Conservation (phyloP, 2,113 vertebrate species). For the Microcebus jonahi region DNA sequence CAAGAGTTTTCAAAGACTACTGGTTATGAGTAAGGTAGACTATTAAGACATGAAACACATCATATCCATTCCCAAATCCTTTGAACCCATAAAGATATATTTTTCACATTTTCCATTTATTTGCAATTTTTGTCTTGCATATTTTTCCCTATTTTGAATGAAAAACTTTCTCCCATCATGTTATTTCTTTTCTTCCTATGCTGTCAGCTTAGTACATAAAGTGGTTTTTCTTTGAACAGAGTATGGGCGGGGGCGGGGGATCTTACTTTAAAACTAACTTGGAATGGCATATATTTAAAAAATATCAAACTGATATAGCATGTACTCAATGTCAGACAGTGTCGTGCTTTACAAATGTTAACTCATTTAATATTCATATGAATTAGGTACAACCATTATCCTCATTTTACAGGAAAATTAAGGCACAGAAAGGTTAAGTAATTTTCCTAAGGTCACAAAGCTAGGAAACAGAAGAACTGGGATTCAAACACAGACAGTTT, state of each 20-base stretch:
- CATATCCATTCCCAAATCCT: conserved; percentile 16
- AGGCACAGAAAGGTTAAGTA: not conserved
- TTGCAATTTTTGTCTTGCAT: not conserved
- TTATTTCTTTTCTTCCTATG: not conserved
- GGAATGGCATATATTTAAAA: not conserved
- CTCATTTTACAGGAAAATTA: not conserved
- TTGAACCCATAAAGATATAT: not conserved
- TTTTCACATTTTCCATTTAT: conserved; percentile 12
- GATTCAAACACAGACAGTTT: not conserved
- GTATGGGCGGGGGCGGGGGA: not conserved
- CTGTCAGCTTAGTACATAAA: not conserved
- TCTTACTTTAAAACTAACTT: conserved; percentile 2
- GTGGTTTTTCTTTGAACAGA: not conserved
- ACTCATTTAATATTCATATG: not conserved
- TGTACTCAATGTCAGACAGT: not conserved
- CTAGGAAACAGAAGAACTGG: not conserved
- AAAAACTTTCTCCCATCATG: not conserved
- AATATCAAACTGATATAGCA: not conserved
- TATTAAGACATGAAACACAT: conserved; percentile 14
- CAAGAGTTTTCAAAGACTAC: conserved; percentile 38
- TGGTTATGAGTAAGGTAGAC: conserved; percentile 23
- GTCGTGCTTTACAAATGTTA: conserved; percentile 10
- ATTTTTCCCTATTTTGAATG: not conserved
- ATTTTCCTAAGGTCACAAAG: not conserved
- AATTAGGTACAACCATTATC: not conserved